A percentile compares a stretch with the other conserved stretches of the same genome.
Conservation (phyloP, 1,140 invertebrate genomes). For the Drosophila mojavensis region DNA sequence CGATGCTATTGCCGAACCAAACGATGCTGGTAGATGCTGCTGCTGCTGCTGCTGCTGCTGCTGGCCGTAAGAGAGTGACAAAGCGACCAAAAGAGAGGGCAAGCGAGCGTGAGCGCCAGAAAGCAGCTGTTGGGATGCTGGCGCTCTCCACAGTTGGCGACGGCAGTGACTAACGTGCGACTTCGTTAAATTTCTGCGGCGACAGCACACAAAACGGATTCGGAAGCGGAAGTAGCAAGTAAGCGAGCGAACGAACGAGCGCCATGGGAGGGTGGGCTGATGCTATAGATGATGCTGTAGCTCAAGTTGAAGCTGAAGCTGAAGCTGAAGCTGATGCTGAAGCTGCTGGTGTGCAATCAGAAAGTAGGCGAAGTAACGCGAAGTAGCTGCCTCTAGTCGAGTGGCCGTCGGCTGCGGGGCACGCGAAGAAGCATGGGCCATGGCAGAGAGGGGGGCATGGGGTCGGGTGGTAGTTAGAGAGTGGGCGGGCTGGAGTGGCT, state of each 20-base stretch:
- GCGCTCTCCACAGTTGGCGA: conserved; percentile 16
- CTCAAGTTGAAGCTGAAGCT: conserved; percentile 3
- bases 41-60: conserved; percentile 27
- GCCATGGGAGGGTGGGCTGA: conserved; percentile 8
- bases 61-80: conserved; percentile 40
- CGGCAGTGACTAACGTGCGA: conserved; percentile 70
- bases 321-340: background rate
- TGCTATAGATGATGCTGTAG: conserved; percentile 5
- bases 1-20: background rate
- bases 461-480: background rate
- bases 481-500: background rate
- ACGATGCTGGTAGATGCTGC: conserved; percentile 11
- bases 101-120: conserved; percentile 14
- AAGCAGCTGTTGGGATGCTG: conserved; percentile 31
- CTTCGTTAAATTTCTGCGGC: conserved; percentile 82
- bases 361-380: conserved; percentile 72
- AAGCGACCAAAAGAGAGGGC: conserved; percentile 18
- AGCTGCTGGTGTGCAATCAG: conserved; percentile 22
- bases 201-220: conserved; percentile 83
- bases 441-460: too few species aligned
- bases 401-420: conserved; percentile 37
- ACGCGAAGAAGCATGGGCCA: conserved; percentile 32
- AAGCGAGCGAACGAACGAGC: conserved; percentile 68
- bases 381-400: conserved; percentile 68
- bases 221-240: conserved; percentile 82